phyloP scores from a whole-genome alignment of 2,888 invertebrate genomes.

The Chymomyza amoena region DNA sequence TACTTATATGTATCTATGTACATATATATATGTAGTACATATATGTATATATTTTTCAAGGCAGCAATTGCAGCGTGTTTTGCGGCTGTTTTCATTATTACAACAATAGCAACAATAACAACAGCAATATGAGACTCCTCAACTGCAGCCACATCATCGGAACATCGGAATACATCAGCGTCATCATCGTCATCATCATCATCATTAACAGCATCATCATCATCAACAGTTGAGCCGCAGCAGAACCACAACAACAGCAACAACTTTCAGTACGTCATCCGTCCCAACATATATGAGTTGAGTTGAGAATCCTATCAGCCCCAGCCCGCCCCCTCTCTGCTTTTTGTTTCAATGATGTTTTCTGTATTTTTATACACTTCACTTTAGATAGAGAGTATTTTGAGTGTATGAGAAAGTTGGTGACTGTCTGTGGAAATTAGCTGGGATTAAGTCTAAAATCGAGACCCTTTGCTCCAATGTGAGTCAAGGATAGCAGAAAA shows the following conservation, averaged over 20 bases:
- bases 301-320: neutral
- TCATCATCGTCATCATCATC: slow-evolving; percentile 35
- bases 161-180: slow-evolving; percentile 43
- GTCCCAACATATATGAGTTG: slow-evolving; percentile 8
- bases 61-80: slow-evolving; percentile 1
- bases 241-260: slow-evolving; percentile 20
- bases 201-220: slow-evolving; percentile 24
- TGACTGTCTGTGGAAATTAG: neutral
- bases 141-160: slow-evolving; percentile 10
- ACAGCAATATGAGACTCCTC: slow-evolving; percentile 10
- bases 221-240: slow-evolving; percentile 40
- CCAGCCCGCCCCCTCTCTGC: slow-evolving; percentile 23
- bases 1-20: neutral
- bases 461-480: too few relatives aligned
- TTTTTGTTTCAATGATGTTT: slow-evolving; percentile 23
- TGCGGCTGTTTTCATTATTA: slow-evolving; percentile 5
- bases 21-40: too few relatives aligned
- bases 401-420: neutral
- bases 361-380: neutral
- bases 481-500: too few relatives aligned
- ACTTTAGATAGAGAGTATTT: neutral
- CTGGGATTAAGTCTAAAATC: too few relatives aligned
- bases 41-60: neutral
- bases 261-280: slow-evolving; percentile 43
- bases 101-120: neutral